Conservation (phyloP, 2,113 vertebrate genomes). For the Pundamilia nyererei region DNA sequence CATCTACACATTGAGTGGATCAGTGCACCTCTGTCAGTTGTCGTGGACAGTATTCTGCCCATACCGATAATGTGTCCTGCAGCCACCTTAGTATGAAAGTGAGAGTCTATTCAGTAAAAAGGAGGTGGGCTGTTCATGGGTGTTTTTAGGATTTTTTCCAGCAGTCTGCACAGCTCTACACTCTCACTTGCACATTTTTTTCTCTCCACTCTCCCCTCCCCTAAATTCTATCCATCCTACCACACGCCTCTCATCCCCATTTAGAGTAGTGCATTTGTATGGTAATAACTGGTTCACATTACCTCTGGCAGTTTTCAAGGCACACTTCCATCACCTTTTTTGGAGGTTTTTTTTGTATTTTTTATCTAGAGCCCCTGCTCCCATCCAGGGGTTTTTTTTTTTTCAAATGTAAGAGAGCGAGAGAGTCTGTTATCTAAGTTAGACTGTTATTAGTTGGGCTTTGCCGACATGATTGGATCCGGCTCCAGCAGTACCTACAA, state of each 20-base stretch:
- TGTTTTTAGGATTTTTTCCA: constrained; percentile 38
- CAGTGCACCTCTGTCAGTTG: not conserved
- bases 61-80: not conserved
- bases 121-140: not conserved
- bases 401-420: not conserved
- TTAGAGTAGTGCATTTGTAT: constrained; percentile 61
- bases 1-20: constrained; percentile 2
- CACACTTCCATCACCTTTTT: constrained; percentile 44
- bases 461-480: constrained; percentile 45
- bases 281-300: constrained; percentile 61
- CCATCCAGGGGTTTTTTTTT: constrained; percentile 13
- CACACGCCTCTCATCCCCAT: constrained; percentile 36
- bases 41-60: constrained; percentile 25
- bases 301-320: constrained; percentile 60
- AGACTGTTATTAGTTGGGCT: constrained; percentile 62
- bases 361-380: constrained; percentile 23
- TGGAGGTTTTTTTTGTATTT: constrained; percentile 10
- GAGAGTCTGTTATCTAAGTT: constrained; percentile 61
- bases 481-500: constrained; percentile 46
- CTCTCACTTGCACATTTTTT: constrained; percentile 1
- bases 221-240: constrained; percentile 29
- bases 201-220: not conserved
- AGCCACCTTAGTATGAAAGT: constrained; percentile 10
- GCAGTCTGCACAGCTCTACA: not conserved
- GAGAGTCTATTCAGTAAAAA: constrained; percentile 32